Conservation (phyloP, 1,140 invertebrate genomes). For the Globodera ellingtonae region DNA sequence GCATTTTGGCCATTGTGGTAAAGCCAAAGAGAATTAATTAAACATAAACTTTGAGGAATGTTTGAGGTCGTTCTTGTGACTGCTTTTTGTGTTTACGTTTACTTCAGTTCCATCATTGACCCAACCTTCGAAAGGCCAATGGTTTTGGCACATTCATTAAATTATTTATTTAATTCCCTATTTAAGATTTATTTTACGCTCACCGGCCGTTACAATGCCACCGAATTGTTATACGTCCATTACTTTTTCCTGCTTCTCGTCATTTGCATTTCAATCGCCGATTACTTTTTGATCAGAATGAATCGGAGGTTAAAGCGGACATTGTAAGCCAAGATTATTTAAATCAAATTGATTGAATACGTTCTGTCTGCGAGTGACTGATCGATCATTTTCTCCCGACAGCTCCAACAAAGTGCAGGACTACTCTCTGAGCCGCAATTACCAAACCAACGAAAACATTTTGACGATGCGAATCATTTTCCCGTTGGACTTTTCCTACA, state of each 20-base stretch:
- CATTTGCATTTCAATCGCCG: constrained; percentile 21
- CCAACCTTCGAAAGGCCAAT: constrained; percentile 11
- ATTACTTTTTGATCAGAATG: constrained; percentile 18
- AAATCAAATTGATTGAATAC: too few relatives aligned
- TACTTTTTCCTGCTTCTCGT: constrained; percentile 18
- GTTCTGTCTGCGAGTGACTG: too few relatives aligned
- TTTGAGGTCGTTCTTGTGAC: background rate
- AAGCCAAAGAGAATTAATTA: background rate
- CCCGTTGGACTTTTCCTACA: constrained; percentile 25
- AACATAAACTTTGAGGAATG: background rate
- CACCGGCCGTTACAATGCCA: constrained; percentile 10
- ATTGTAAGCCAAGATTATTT: constrained; percentile 5
- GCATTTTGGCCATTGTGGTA: constrained; percentile 1
- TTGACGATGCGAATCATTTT: constrained; percentile 26
- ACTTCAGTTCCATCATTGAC: constrained; percentile 17
- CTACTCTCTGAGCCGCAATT: constrained; percentile 14
- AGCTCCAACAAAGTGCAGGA: constrained; percentile 13
- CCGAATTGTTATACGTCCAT: background rate
- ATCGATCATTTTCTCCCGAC: background rate
- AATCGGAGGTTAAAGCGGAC: constrained; percentile 17
- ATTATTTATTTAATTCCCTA: background rate
- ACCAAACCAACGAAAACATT: constrained; percentile 25
- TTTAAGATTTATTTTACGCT: constrained; percentile 20
- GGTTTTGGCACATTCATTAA: background rate
- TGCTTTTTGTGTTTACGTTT: constrained; percentile 19